Percentiles rank a stretch among this genome's conserved stretches.
Conservation (phyloP, 2,888 invertebrate genomes). For the Thecocarcelia acutangulata region DNA sequence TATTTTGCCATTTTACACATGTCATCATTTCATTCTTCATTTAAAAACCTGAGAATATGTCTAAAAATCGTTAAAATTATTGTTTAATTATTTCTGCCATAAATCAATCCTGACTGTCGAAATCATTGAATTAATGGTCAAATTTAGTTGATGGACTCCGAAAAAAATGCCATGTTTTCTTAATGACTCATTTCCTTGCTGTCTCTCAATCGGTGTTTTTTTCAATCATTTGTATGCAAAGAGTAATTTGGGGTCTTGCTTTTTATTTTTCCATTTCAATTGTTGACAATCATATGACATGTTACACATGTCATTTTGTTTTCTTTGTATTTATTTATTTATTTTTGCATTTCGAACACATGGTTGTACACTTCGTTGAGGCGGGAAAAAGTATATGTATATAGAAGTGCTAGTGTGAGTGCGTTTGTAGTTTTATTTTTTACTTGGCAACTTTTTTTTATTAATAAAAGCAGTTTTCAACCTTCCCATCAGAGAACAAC, state of each 20-base stretch:
- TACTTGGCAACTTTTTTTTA: constrained; percentile 60
- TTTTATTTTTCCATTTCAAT: constrained; percentile 30
- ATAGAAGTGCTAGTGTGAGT: neutral
- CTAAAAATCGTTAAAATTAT: neutral
- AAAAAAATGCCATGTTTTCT: constrained; percentile 14
- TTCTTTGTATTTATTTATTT: constrained; percentile 11
- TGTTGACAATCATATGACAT: constrained; percentile 64
- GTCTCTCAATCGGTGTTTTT: neutral
- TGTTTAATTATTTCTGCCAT: constrained; percentile 31
- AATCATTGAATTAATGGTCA: constrained; percentile 49
- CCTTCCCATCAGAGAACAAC: too few relatives aligned
- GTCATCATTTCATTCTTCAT: constrained; percentile 7
- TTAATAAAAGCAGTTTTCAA: too few relatives aligned
- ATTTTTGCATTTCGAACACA: constrained; percentile 16
- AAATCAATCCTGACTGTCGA: constrained; percentile 42
- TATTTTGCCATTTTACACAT: neutral
- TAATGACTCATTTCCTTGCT: constrained; percentile 65
- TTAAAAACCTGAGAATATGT: constrained; percentile 30
- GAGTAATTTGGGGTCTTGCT: constrained; percentile 31
- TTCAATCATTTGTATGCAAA: constrained; percentile 34
- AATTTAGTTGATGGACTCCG: constrained; percentile 14
- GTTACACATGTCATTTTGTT: constrained; percentile 65
- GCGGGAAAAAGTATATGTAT: neutral
- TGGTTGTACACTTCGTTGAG: constrained; percentile 18
- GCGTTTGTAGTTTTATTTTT: constrained; percentile 26